phyloP scores from a whole-genome alignment of 2,113 vertebrate genomes.

The Chaetorhynchus papuensis region DNA sequence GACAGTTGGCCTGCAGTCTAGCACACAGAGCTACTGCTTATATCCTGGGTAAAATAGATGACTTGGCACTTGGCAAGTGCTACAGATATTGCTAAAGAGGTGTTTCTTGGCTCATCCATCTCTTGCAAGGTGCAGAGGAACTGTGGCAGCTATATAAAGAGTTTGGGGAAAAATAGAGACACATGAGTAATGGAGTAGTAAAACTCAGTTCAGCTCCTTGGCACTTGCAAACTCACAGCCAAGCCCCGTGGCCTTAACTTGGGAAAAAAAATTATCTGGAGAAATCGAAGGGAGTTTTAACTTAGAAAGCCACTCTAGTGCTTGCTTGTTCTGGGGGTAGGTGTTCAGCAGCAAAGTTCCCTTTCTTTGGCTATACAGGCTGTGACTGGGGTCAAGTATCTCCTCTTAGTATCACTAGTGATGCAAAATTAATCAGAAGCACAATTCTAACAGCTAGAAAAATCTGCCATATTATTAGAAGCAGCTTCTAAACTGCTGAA shows the following conservation, averaged over 20 bases:
- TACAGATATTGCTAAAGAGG: constrained; percentile 42
- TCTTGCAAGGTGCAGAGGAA: constrained; percentile 33
- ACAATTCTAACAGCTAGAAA: not conserved
- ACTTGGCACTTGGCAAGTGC: constrained; percentile 28
- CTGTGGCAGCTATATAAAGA: constrained; percentile 52
- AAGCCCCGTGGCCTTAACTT: not conserved
- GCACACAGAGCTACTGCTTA: constrained; percentile 9
- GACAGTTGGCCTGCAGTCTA: not conserved
- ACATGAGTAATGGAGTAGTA: constrained; percentile 62
- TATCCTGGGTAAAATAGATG: constrained; percentile 27
- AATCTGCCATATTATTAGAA: not conserved
- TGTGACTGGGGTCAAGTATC: not conserved
- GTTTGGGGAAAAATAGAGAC: constrained; percentile 51
- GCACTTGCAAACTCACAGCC: constrained; percentile 21
- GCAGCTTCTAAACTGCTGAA: not conserved
- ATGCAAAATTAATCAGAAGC: not conserved
- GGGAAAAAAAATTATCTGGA: not conserved
- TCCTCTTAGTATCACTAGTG: not conserved
- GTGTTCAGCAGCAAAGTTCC: not conserved
- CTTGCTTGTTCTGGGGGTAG: not conserved
- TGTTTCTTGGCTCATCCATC: constrained; percentile 55
- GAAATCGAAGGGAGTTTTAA: constrained; percentile 13
- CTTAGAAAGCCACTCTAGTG: not conserved
- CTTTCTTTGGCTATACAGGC: not conserved
- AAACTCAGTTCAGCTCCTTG: constrained; percentile 43